Evolutionary conservation across 1,140 invertebrate species (phyloP), one percentile per base, ranked within the genome.

Genomic region (Aphelinus atriplicis): DNA sequence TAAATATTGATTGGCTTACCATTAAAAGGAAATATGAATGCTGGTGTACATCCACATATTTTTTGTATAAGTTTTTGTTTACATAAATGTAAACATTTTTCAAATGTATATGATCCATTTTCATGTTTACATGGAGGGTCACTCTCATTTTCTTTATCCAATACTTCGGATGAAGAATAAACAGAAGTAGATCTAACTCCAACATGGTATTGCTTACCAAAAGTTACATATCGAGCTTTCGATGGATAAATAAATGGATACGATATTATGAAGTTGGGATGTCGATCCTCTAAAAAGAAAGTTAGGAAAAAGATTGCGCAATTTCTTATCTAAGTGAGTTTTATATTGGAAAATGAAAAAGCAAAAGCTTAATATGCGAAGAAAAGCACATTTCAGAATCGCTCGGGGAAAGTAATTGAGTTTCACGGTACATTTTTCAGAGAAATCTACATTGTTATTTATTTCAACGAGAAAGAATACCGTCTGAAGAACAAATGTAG

Each of bases 81-180:
- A 47, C 51, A 57, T 1, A 2, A 7, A 50, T 1, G 0, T 9
- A 68, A 57, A 26, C 65, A 68, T 4, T 56, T 57, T 10, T 46
- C 55, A 50, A 46, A 57, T n/a, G 56, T 55, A 46, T 68, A 68
- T 7, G 65, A 45, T 57, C 55, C 55, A 57, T 68, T 68, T 56
- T 56, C 43, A 26, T 68, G 5, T 43, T 57, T 56, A 45, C 65
- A 68, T 2, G 55, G 53, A 4, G 55, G 55, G n/a, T 68, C 57
- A 1, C 57, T 45, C 4, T 42, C 9, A n/a, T 56, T 68, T 57
- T 68, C 65, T n/a, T 48, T 47, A 1, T 57, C 4, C 42, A 68
- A 5, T 5, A 68, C 65, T 55, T 68, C 53, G 6, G 10, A 2
- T 2, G 65, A 68, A 46, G 65, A 26, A 43, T n/a, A 1, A 45